Conservation (phyloP, 1,140 invertebrate genomes). For the Drosophila orosa region DNA sequence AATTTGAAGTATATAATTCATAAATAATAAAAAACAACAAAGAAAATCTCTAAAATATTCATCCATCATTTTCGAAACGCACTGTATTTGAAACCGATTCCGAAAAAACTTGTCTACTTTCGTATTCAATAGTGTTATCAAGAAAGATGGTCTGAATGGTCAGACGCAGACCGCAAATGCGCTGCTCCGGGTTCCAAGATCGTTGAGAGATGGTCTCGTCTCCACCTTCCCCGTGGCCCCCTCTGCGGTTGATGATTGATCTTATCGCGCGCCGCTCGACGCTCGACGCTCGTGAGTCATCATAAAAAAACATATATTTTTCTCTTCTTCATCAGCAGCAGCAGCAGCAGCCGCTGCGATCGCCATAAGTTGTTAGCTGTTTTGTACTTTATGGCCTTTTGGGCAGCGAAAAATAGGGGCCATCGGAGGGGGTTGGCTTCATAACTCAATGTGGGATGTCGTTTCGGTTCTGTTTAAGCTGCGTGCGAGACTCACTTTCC, state of each 20-base stretch:
- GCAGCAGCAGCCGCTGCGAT: slow-evolving; percentile 56
- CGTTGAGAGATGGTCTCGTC: slow-evolving; percentile 30
- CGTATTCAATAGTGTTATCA: slow-evolving; percentile 81
- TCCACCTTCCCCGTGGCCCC: slow-evolving; percentile 6
- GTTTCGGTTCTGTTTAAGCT: slow-evolving; percentile 59
- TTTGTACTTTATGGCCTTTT: slow-evolving; percentile 73
- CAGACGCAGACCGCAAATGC: slow-evolving; percentile 44
- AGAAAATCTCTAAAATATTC: not conserved
- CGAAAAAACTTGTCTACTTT: slow-evolving; percentile 77
- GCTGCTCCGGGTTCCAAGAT: slow-evolving; percentile 26
- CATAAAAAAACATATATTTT: slow-evolving; percentile 57
- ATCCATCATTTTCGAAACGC: not conserved
- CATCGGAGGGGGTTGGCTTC: slow-evolving; percentile 52
- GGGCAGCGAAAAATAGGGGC: slow-evolving; percentile 48
- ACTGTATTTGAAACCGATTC: slow-evolving; percentile 28
- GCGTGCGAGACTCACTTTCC: slow-evolving; percentile 64
- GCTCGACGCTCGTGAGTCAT: slow-evolving; percentile 66
- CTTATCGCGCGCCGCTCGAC: slow-evolving; percentile 63
- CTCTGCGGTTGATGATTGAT: slow-evolving; percentile 72
- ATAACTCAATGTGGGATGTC: slow-evolving; percentile 73
- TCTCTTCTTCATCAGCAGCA: slow-evolving; percentile 59
- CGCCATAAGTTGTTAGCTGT: slow-evolving; percentile 75
- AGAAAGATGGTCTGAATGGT: slow-evolving; percentile 49
- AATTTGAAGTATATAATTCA: too few species aligned
- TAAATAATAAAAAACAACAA: too few species aligned